A percentile compares a stretch with the other conserved stretches of the same genome.
phyloP scores from a whole-genome alignment of 2,888 invertebrate species.

The Subacronicta megacephala region DNA sequence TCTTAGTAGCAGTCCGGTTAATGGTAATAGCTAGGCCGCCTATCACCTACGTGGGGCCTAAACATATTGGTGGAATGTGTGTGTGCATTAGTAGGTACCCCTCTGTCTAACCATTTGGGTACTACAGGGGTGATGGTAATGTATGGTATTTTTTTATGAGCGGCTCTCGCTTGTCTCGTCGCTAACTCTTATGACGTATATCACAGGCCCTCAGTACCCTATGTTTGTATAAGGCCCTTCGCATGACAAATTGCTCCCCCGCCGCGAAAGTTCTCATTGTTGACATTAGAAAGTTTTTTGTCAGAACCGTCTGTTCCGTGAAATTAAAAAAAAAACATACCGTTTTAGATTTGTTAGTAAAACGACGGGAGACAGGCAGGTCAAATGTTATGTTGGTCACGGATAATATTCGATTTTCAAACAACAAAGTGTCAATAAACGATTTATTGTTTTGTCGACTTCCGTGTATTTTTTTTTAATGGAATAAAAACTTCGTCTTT shows the following conservation, averaged over 20 bases:
- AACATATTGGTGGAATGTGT: no score
- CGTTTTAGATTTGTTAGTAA: not conserved
- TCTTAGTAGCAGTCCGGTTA: no score
- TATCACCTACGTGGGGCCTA: no score
- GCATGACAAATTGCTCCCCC: conserved; percentile 66
- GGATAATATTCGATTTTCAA: conserved; percentile 6
- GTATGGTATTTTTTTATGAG: no score
- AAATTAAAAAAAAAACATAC: conserved; percentile 28
- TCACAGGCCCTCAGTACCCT: conserved; percentile 3
- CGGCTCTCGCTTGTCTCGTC: no score
- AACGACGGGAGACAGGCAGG: conserved; percentile 29
- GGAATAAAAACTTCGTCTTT: no score
- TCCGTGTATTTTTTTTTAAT: conserved; percentile 21
- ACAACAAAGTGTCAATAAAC: conserved; percentile 6
- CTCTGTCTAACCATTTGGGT: no score
- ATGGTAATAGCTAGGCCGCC: no score
- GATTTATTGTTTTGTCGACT: conserved; percentile 10
- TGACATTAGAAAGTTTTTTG: conserved; percentile 52
- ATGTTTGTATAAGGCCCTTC: conserved; percentile 48
- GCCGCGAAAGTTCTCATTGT: conserved; percentile 55
- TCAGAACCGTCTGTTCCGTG: conserved; percentile 19
- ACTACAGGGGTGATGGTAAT: no score
- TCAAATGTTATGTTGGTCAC: conserved; percentile 28
- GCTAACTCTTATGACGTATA: conserved; percentile 13
- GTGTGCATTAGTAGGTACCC: no score